Conservation (phyloP, 2,888 invertebrate genomes). For the Therioaphis trifolii region DNA sequence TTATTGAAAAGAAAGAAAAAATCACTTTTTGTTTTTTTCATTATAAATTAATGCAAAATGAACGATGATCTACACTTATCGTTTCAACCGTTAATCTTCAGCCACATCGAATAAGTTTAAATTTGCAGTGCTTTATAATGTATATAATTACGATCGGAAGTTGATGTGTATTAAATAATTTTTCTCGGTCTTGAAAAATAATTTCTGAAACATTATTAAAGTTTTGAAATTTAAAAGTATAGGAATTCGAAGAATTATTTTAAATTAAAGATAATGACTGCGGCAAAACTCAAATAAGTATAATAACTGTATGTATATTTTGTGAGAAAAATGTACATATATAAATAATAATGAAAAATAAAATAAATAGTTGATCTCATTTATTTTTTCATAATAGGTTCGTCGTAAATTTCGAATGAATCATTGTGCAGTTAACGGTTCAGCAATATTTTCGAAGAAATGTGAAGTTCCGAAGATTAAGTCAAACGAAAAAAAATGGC, state of each 20-base stretch:
- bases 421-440: slow-evolving; percentile 38
- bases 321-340: background rate
- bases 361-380: slow-evolving; percentile 6
- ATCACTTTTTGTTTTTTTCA: too few relatives aligned
- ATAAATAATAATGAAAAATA: background rate
- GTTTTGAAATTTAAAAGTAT: background rate
- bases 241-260: background rate
- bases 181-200: too few relatives aligned
- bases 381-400: slow-evolving; percentile 35
- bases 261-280: background rate
- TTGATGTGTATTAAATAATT: too few relatives aligned
- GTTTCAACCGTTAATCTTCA: too few relatives aligned
- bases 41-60: too few relatives aligned
- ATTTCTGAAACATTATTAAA: too few relatives aligned
- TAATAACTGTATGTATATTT: background rate
- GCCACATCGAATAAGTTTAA: too few relatives aligned
- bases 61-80: too few relatives aligned
- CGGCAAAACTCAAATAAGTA: background rate
- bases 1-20: too few relatives aligned
- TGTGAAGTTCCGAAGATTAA: slow-evolving; percentile 35
- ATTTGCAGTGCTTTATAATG: too few relatives aligned
- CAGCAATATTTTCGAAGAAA: slow-evolving; percentile 26
- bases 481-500: slow-evolving; percentile 49
- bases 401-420: slow-evolving; percentile 28
- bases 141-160: too few relatives aligned